Base-by-base conservation (phyloP, 2,888 invertebrate genomes). In the Euplexia lucipara region DNA sequence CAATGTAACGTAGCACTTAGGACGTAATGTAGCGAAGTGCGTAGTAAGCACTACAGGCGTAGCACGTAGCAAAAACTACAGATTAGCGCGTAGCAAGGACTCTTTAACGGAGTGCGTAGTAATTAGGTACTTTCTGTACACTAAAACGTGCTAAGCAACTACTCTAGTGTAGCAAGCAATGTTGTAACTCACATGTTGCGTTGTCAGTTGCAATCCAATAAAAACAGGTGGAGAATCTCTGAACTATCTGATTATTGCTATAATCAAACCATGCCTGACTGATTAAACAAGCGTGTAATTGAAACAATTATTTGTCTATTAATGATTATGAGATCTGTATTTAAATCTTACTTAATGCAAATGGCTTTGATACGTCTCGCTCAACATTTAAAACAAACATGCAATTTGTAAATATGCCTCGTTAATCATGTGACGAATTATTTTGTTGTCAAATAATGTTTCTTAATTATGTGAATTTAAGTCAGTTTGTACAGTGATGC, bases 321-420 rank as follows among this genome's bases (percentile, higher is more conserved):
- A 81, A 62, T 49, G 53, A 69, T 78, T 78, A 69, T 75, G 63
- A 75, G 75, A 72, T 78, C 75, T 79, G 64, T 71, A 75, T 81
- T 75, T 75, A 75, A 70, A 71, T 66, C 26, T 79, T 78, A 59
- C 79, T 67, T 60, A 65, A 78, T 57, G 6, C 20, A 65, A 77
- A 77, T 71, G 52, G n/a, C 42, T 75, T 69, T 45, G 37, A 71
- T 71, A 49, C 57, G 65, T 47, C 45, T 47, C 63, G 44, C 42
- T 57, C 68, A 42, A 59, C 52, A 77, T 72, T 75, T 56, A 51
- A 18, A 52, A 64, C 20, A 45, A 56, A 63, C 59, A 65, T 60
- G 39, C 44, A 57, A 72, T 57, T 65, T 60, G 30, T 51, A 48
- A 59, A 52, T 34, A 48, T 42, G 22, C 47, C 59, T 77, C 66